A percentile compares a stretch with the other conserved stretches of the same genome.
phyloP scores from a whole-genome alignment of 1,140 invertebrate species.

The Leptopilina boulardi region DNA sequence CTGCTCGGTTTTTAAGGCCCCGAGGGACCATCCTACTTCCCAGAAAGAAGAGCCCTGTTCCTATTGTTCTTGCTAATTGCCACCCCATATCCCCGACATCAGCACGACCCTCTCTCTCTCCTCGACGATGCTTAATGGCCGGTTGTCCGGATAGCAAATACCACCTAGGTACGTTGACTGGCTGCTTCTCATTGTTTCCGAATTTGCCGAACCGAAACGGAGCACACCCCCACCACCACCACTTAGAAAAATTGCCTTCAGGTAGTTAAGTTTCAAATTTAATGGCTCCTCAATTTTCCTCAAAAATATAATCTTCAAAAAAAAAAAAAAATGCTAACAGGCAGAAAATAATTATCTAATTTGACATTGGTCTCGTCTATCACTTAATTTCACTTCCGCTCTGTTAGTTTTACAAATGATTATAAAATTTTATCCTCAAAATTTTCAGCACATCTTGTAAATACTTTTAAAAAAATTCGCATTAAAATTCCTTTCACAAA shows the following conservation, averaged over 20 bases:
- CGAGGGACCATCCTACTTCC: conserved; percentile 43
- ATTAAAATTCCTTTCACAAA: too few relatives aligned
- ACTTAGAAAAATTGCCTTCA: conserved; percentile 42
- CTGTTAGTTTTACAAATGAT: background rate
- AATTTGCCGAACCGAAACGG: conserved; percentile 54
- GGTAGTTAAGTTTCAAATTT: conserved; percentile 39
- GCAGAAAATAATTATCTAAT: background rate
- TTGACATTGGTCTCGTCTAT: background rate
- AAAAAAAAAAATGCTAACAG: conserved; percentile 28
- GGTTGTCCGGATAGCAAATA: conserved; percentile 56
- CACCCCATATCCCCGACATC: conserved; percentile 49
- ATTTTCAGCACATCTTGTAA: too few relatives aligned
- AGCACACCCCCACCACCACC: conserved; percentile 47
- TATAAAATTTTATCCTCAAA: too few relatives aligned
- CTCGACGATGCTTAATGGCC: conserved; percentile 50
- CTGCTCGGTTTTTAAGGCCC: conserved; percentile 42
- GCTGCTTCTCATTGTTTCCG: conserved; percentile 55
- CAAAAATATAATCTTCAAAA: background rate
- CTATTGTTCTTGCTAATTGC: conserved; percentile 61
- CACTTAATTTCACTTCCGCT: background rate
- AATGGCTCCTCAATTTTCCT: conserved; percentile 36
- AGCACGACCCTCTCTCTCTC: conserved; percentile 36
- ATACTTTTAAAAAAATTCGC: too few relatives aligned
- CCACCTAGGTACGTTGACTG: conserved; percentile 44
- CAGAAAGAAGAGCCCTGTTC: conserved; percentile 48